Percentiles rank a stretch among this genome's conserved stretches.
phyloP scores from a whole-genome alignment of 2,888 invertebrate genomes.

The Patella pellucida region DNA sequence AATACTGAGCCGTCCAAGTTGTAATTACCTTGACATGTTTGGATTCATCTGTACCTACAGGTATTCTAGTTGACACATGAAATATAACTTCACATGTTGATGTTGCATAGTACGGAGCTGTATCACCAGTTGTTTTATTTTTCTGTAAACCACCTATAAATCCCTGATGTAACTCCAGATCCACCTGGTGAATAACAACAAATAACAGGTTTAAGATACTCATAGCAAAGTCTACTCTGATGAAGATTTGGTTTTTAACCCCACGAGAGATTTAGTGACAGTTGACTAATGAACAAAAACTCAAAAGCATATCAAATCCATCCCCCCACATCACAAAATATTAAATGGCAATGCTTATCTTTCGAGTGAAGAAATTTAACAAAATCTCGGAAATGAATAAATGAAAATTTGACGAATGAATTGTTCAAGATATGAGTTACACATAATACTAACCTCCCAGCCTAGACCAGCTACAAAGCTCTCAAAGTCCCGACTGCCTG shows the following conservation, averaged over 20 bases:
- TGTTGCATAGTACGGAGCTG: conserved; percentile 94
- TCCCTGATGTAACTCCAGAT: conserved; percentile 93
- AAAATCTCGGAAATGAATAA: too few species aligned
- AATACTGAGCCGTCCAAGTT: not conserved
- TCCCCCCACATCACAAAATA: too few species aligned
- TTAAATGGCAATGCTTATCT: not conserved
- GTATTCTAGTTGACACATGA: conserved; percentile 98
- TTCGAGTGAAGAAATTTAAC: too few species aligned
- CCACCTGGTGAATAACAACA: conserved; percentile 75
- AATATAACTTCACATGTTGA: conserved; percentile 94
- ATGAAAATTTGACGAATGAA: too few species aligned
- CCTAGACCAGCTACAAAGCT: conserved; percentile 78
- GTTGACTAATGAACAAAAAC: too few species aligned
- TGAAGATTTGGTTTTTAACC: too few species aligned
- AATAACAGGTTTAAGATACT: too few species aligned
- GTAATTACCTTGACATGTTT: conserved; percentile 64
- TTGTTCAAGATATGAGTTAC: too few species aligned
- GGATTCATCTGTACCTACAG: conserved; percentile 79
- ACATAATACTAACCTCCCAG: conserved; percentile 77
- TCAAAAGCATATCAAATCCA: too few species aligned
- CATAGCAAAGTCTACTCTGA: too few species aligned
- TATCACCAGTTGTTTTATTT: conserved; percentile 81
- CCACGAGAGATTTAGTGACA: too few species aligned
- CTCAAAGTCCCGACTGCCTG: conserved; percentile 94
- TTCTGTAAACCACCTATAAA: conserved; percentile 93